Percentiles rank a stretch among this genome's conserved stretches.
Evolutionary conservation across 2,113 vertebrate genomes (phyloP).

Genomic region (Upupa epops): DNA sequence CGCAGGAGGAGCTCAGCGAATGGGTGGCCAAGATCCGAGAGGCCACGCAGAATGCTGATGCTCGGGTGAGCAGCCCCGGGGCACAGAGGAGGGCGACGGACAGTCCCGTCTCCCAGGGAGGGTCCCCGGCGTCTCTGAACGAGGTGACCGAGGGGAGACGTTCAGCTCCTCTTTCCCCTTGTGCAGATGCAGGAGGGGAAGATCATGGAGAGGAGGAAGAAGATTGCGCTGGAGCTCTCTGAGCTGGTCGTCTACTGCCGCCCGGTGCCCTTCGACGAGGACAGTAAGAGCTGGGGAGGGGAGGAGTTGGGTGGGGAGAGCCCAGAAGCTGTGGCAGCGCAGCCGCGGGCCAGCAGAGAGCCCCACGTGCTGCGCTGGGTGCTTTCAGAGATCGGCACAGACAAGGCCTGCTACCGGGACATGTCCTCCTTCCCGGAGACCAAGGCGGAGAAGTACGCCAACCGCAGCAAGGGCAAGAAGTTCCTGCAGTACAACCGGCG

Average conservation of each 20-base stretch:
- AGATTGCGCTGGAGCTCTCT: conserved; percentile 94
- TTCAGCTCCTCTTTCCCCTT: not conserved
- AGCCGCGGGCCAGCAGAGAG: not conserved
- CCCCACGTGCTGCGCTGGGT: not conserved
- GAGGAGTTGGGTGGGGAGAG: not conserved
- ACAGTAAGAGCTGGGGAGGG: conserved; percentile 82
- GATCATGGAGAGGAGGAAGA: conserved; percentile 98
- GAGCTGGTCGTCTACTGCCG: conserved; percentile 97
- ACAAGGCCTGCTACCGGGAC: conserved; percentile 93
- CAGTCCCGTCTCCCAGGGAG: rapidly evolving
- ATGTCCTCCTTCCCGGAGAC: conserved; percentile 99
- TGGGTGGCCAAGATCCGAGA: conserved; percentile 96
- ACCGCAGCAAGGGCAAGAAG: conserved; percentile 94
- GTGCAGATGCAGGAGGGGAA: conserved; percentile 94
- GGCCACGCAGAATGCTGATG: conserved; percentile 91
- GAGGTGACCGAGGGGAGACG: not conserved
- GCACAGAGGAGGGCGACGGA: not conserved
- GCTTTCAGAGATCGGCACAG: conserved; percentile 90
- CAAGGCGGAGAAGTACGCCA: conserved; percentile 97
- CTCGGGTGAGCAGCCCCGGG: conserved; percentile 79
- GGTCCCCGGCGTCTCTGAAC: not conserved
- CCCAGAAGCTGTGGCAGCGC: not conserved
- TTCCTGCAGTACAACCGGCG: conserved; percentile 98
- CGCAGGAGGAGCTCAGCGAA: conserved; percentile 90
- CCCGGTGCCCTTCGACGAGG: conserved; percentile 96